phyloP scores from a whole-genome alignment of 2,797 vertebrate genomes.

The Etheostoma nigrum region DNA sequence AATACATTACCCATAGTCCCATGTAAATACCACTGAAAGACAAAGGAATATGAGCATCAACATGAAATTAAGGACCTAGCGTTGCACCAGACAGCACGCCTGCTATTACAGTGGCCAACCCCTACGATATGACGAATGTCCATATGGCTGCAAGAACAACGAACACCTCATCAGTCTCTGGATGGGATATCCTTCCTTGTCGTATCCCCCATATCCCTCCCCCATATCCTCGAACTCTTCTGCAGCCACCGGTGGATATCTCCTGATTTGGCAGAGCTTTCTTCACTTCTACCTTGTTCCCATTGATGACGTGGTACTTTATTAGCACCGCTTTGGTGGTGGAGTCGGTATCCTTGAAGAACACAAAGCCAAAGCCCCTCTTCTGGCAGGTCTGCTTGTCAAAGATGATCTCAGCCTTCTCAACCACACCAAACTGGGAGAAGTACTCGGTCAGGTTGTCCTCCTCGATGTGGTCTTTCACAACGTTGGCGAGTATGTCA shows the following conservation, averaged over 20 bases:
- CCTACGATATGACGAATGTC: too few relatives aligned
- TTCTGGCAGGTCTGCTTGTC: slow-evolving; percentile 97
- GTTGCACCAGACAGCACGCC: too few relatives aligned
- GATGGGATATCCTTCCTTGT: slow-evolving; percentile 79
- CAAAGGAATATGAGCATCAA: too few relatives aligned
- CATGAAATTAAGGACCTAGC: too few relatives aligned
- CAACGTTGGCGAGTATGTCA: slow-evolving; percentile 94
- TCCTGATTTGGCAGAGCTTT: slow-evolving; percentile 97
- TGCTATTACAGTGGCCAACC: too few relatives aligned
- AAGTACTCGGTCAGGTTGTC: slow-evolving; percentile 92
- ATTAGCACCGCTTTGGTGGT: slow-evolving; percentile 95
- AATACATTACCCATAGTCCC: too few relatives aligned
- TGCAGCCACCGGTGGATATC: slow-evolving; percentile 84
- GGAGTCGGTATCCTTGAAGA: slow-evolving; percentile 94
- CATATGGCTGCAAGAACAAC: too few relatives aligned
- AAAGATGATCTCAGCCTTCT: slow-evolving; percentile 97
- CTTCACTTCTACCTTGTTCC: slow-evolving; percentile 97
- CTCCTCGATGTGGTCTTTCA: slow-evolving; percentile 92
- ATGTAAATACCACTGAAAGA: too few relatives aligned
- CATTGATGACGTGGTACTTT: slow-evolving; percentile 94
- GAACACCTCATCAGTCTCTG: slow-evolving; percentile 56
- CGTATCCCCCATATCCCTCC: slow-evolving; percentile 90
- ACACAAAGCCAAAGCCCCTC: slow-evolving; percentile 97
- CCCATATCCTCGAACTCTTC: slow-evolving; percentile 84
- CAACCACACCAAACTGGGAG: slow-evolving; percentile 93